These are phyloP conservation scores for Drosophila infuscata DNA, from an alignment of 2,888 invertebrate genomes.

Conservation along the genomic window DNA sequence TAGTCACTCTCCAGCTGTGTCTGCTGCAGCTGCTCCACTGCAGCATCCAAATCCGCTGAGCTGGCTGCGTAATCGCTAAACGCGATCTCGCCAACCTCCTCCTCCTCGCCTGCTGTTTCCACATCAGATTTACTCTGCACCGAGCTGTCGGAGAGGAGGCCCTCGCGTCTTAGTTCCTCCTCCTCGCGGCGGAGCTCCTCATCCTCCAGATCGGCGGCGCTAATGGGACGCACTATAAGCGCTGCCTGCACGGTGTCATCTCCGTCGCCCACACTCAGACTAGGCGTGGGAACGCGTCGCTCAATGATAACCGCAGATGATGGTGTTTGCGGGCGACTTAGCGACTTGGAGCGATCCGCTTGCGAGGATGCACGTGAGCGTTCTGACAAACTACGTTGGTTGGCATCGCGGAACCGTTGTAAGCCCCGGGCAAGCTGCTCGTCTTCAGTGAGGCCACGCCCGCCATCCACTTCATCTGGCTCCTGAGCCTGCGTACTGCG, in stretches of 20 bases:
- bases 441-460: slow-evolving; percentile 85
- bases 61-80: slow-evolving; percentile 81
- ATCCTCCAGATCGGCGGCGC: slow-evolving; percentile 85
- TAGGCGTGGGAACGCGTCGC: slow-evolving; percentile 87
- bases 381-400: slow-evolving; percentile 87
- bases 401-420: slow-evolving; percentile 86
- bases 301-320: slow-evolving; percentile 88
- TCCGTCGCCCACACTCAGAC: slow-evolving; percentile 87
- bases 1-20: slow-evolving; percentile 66
- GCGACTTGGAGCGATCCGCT: slow-evolving; percentile 86
- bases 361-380: slow-evolving; percentile 87
- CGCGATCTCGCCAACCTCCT: slow-evolving; percentile 62
- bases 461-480: slow-evolving; percentile 72
- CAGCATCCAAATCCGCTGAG: slow-evolving; percentile 80
- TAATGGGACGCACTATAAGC: slow-evolving; percentile 88
- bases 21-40: slow-evolving; percentile 72
- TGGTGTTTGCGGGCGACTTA: slow-evolving; percentile 87
- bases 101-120: slow-evolving; percentile 81
- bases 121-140: slow-evolving; percentile 82
- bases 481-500: slow-evolving; percentile 79
- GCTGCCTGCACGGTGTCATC: slow-evolving; percentile 88
- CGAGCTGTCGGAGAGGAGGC: slow-evolving; percentile 81
- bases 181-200: slow-evolving; percentile 79
- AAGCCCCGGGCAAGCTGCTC: slow-evolving; percentile 86
- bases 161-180: slow-evolving; percentile 80